Evolutionary conservation across 2,888 invertebrate species (phyloP), one percentile per base, ranked within the genome.

Genomic region (Blomia tropicalis): DNA sequence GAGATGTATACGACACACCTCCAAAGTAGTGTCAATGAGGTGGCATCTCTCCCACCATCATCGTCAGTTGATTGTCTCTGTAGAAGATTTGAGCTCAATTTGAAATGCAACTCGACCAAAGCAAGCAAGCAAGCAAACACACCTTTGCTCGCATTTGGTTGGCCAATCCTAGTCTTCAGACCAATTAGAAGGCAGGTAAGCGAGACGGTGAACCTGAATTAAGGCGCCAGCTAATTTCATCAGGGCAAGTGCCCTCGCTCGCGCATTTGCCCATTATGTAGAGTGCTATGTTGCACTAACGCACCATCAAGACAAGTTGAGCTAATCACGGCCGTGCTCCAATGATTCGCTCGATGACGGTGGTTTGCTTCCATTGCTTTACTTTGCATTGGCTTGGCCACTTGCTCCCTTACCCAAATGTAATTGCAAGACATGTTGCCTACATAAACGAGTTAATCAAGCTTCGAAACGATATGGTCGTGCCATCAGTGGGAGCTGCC

Each of bases 201-300:
- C 51, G 51, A 47, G n/a, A 47, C 51, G n/a, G n/a, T n/a, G 51
- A 27, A 47, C 51, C 7, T 47, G 22, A 47, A 47, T 47, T 47
- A 47, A 47, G 51, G 51, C 51, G 51, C 51, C 51, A 47, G 41
- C 51, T 47, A 47, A 47, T 47, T 47, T 47, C 51, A 47, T 47
- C 51, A 47, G 22, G 23, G 7, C 51, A 47, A 47, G n/a, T n/a
- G n/a, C 7, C 7, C n/a, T 11, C 51, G 51, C 51, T n/a, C n/a
- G n/a, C n/a, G n/a, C n/a, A n/a, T n/a, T n/a, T n/a, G n/a, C n/a
- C n/a, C 51, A 47, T 47, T 47, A 47, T 47, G 51, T 47, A 47
- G 51, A 47, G 51, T 27, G 51, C 51, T 11, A 19, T 22, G 51
- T n/a, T 11, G 51, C 51, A 7, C 14, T 14, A 41, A n/a, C 41